Percentiles rank a stretch among this genome's conserved stretches.
phyloP scores from a whole-genome alignment of 2,888 invertebrate species.

The Dioctria rufipes region DNA sequence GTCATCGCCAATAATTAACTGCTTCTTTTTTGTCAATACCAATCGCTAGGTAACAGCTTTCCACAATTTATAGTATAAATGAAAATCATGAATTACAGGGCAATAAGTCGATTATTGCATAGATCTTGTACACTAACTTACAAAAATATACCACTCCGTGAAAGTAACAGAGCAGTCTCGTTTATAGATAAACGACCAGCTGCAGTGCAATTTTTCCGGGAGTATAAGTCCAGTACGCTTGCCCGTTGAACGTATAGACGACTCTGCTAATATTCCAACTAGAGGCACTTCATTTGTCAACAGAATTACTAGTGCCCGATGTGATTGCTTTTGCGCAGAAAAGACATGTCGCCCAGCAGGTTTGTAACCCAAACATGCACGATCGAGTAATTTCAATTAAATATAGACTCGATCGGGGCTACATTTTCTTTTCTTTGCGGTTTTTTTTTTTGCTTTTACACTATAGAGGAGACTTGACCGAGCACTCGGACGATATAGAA shows the following conservation, averaged over 20 bases:
- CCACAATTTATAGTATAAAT: constrained; percentile 16
- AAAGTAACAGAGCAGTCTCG: background rate
- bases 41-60: background rate
- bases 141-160: background rate
- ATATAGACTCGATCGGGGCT: constrained; percentile 7
- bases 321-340: constrained; percentile 12
- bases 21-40: background rate
- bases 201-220: constrained; percentile 1
- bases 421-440: background rate
- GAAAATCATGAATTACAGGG: background rate
- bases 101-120: background rate
- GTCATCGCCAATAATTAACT: too few species aligned
- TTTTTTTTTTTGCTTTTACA: background rate
- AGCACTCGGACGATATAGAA: background rate
- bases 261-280: background rate
- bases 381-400: constrained; percentile 53
- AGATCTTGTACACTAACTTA: background rate
- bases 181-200: background rate
- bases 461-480: background rate
- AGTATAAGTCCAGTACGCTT: background rate
- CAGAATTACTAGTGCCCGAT: constrained; percentile 7
- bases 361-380: constrained; percentile 38
- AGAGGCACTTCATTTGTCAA: constrained; percentile 48
- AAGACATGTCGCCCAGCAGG: constrained; percentile 49
- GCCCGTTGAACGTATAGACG: background rate